Conservation (phyloP, 2,797 vertebrate genomes). For the Pogonophryne albipinna region DNA sequence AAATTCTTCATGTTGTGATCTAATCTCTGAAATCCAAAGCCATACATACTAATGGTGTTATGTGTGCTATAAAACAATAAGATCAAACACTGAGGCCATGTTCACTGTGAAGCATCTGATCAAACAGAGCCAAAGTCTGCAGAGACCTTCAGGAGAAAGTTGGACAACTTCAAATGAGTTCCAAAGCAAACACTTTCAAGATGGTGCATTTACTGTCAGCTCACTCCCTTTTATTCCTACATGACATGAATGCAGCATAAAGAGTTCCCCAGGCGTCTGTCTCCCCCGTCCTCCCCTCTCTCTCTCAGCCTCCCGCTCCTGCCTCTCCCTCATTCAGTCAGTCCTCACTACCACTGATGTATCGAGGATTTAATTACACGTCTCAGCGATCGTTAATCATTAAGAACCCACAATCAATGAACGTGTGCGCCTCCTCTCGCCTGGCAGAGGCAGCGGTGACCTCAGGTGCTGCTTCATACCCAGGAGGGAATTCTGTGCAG, state of each 20-base stretch:
- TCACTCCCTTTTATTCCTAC: slow-evolving; percentile 39
- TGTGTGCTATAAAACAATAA: slow-evolving; percentile 12
- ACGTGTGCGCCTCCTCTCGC: slow-evolving; percentile 57
- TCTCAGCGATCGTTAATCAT: slow-evolving; percentile 84
- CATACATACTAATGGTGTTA: slow-evolving; percentile 22
- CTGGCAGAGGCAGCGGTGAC: slow-evolving; percentile 70
- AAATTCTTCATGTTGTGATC: slow-evolving; percentile 1
- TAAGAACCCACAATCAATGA: slow-evolving; percentile 83
- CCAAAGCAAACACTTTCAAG: slow-evolving; percentile 38
- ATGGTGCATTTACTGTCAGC: slow-evolving; percentile 40
- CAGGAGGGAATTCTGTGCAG: slow-evolving; percentile 70
- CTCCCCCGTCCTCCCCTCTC: slow-evolving; percentile 24
- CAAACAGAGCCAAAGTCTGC: slow-evolving; percentile 35
- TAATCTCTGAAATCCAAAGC: slow-evolving; percentile 4
- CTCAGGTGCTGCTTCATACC: slow-evolving; percentile 71
- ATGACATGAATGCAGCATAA: slow-evolving; percentile 35
- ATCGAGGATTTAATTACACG: slow-evolving; percentile 85
- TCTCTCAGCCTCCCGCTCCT: slow-evolving; percentile 17
- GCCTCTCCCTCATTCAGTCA: slow-evolving; percentile 39
- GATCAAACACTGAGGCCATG: slow-evolving; percentile 8
- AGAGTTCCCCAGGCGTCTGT: slow-evolving; percentile 21
- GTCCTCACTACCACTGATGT: slow-evolving; percentile 59
- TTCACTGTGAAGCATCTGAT: slow-evolving; percentile 32
- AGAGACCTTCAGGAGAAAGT: slow-evolving; percentile 33
- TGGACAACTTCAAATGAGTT: slow-evolving; percentile 45